phyloP scores from a whole-genome alignment of 2,113 vertebrate species.

The Agelaius tricolor region DNA sequence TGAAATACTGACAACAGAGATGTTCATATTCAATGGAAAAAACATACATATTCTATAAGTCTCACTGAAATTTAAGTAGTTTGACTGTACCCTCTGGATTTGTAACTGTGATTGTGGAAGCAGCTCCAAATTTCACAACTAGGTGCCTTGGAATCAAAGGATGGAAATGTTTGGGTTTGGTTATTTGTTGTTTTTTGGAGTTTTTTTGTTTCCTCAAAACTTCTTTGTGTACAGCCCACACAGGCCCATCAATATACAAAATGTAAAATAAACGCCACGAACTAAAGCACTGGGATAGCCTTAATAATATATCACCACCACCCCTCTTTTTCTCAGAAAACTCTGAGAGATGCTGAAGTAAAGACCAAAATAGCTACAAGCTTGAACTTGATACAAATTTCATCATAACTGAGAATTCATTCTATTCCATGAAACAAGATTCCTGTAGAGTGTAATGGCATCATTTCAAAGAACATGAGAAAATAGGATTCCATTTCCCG shows the following conservation, averaged over 20 bases:
- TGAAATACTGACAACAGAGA: background rate
- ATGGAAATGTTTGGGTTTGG: background rate
- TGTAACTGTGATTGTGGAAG: background rate
- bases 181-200: background rate
- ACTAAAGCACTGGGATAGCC: background rate
- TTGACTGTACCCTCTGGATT: background rate
- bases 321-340: background rate
- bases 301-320: background rate
- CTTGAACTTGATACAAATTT: background rate
- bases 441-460: background rate
- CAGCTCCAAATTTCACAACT: background rate
- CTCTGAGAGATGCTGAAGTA: background rate
- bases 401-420: background rate
- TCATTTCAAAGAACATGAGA: background rate
- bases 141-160: background rate
- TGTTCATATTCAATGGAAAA: background rate
- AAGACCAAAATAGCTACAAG: background rate
- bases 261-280: background rate
- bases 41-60: rapidly evolving
- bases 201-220: background rate
- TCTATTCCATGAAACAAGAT: background rate
- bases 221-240: background rate
- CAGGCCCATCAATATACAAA: background rate
- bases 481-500: background rate
- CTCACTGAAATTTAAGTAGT: background rate